Evolutionary conservation across 2,888 invertebrate genomes (phyloP).

Genomic region (Caenorhabditis plicata): DNA sequence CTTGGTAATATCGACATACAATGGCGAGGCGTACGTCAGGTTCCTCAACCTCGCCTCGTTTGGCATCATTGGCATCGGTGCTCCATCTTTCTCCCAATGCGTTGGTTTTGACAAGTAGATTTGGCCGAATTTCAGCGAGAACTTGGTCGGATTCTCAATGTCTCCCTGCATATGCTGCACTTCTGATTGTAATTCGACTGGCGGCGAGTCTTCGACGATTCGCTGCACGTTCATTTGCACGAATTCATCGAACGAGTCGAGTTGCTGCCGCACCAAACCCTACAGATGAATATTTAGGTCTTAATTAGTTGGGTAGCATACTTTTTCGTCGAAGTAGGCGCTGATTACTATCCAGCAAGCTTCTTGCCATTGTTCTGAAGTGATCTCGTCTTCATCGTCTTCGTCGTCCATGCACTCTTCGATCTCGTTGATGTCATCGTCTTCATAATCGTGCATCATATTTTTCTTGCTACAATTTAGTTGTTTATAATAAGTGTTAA

Average conservation of each 20-base stretch:
- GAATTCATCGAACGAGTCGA: constrained; percentile 99
- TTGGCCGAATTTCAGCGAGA: constrained; percentile 94
- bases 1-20: constrained; percentile 98
- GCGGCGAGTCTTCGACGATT: constrained; percentile 98
- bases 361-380: constrained; percentile 85
- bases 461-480: neutral
- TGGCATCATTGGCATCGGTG: constrained; percentile 99
- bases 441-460: constrained; percentile 44
- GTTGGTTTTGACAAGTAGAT: constrained; percentile 98
- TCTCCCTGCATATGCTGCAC: constrained; percentile 80
- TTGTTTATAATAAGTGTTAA: no score
- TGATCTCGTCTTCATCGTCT: constrained; percentile 80
- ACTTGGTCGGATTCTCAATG: constrained; percentile 74
- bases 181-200: constrained; percentile 90
- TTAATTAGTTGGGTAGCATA: neutral
- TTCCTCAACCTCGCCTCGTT: constrained; percentile 96
- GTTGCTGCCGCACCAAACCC: constrained; percentile 94
- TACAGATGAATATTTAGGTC: neutral
- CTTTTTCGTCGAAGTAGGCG: constrained; percentile 97
- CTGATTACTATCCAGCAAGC: constrained; percentile 99
- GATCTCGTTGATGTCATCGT: constrained; percentile 31
- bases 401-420: constrained; percentile 34
- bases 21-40: constrained; percentile 84
- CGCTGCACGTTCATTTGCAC: constrained; percentile 99
- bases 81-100: constrained; percentile 99